Percentiles rank a stretch among this genome's conserved stretches.
phyloP scores from a whole-genome alignment of 2,888 invertebrate genomes.

The Tiphia femorata region DNA sequence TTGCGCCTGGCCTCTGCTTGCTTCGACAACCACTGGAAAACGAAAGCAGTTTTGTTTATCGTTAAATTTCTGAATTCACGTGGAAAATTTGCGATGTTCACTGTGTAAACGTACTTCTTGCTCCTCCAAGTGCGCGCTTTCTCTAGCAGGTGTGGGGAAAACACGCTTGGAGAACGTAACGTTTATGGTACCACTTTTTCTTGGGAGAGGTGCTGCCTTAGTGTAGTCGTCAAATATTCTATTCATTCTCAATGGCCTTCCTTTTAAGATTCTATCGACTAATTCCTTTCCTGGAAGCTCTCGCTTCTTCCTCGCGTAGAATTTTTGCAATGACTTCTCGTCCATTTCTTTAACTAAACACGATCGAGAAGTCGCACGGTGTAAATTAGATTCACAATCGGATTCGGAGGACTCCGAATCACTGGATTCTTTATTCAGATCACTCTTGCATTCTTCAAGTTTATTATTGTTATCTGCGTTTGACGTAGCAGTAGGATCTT shows the following conservation, averaged over 20 bases:
- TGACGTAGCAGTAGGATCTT: no score
- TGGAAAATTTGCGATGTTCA: no score
- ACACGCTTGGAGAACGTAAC: slow-evolving; percentile 81
- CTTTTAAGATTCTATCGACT: slow-evolving; percentile 50
- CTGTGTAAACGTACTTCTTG: slow-evolving; percentile 73
- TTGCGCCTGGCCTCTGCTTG: slow-evolving; percentile 80
- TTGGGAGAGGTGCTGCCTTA: slow-evolving; percentile 72
- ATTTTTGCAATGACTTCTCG: slow-evolving; percentile 22
- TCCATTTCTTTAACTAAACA: slow-evolving; percentile 9
- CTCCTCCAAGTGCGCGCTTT: slow-evolving; percentile 79
- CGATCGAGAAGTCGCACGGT: not conserved
- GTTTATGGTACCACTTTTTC: slow-evolving; percentile 74
- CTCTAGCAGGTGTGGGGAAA: slow-evolving; percentile 86
- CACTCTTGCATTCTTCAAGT: not conserved
- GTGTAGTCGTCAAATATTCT: slow-evolving; percentile 61
- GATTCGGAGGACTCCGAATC: slow-evolving; percentile 40
- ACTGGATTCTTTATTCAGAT: not conserved
- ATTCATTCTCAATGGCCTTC: slow-evolving; percentile 49
- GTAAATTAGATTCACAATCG: slow-evolving; percentile 11
- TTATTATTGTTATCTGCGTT: no score
- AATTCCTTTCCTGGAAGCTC: slow-evolving; percentile 23
- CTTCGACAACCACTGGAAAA: slow-evolving; percentile 79
- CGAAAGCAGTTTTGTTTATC: not conserved
- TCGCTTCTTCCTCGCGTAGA: slow-evolving; percentile 20
- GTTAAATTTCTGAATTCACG: not conserved